Evolutionary conservation across 2,113 vertebrate species (phyloP), one percentile per base, ranked within the genome.

Genomic region (Gadus macrocephalus): DNA sequence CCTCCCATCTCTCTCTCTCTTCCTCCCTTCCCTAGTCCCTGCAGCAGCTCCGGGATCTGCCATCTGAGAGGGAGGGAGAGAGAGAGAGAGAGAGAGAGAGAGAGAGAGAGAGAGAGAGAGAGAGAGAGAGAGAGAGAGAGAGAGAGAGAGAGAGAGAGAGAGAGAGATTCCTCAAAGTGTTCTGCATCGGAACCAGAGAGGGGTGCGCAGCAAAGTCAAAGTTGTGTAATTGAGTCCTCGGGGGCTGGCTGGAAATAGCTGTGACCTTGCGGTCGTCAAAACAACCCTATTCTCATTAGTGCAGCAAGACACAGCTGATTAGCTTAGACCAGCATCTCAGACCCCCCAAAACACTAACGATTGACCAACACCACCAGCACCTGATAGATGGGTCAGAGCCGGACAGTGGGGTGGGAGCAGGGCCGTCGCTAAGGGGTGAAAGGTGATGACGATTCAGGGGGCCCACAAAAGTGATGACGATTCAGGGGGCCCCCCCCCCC

Each of bases 221-320:
- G 86, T 87, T 83, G 85, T 87, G 89, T 89, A 90, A 90, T 84
- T 77, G 79, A 87, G 84, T 89, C 86, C 83, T 84, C 71, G 20
- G 81, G 82, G 86, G 77, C 79, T 58, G 73, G 82, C 89, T 79
- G 72, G 76, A 86, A 90, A 90, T 91, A 88, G 86, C 82, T 71
- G 64, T 64, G 89, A 88, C 88, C 88, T 88, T 86, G 81, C 71
- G 72, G 86, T 88, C 89, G 88, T 89, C 87, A 84, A 85, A 89
- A 90, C 88, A 88, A 73, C 66, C 75, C 78, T 77, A 73, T 72
- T 80, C 69, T 9, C 73, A 83, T 85, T 82, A 77, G 78, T 73
- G 78, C 73, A 55, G 77, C 80, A 73, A 84, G 82, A 77, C 73
- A 71, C 74, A 70, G 80, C 81, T 78, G 78, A 87, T 88, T 77